Base-by-base conservation (phyloP, 2,797 vertebrate genomes). In the Ctenosaura bakeri region DNA sequence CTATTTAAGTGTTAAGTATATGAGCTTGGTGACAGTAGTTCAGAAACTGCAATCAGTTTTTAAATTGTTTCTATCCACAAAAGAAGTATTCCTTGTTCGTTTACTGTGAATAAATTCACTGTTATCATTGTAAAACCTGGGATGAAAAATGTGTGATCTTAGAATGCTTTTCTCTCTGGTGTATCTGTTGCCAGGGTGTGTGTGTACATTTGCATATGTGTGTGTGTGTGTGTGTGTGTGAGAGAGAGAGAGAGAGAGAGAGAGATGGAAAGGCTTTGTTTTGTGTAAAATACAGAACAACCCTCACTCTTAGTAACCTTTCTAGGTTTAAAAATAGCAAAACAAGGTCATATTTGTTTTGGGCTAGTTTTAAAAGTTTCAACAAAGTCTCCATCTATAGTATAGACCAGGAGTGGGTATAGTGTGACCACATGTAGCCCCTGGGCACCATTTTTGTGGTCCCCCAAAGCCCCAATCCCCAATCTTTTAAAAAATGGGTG, bases 21-120 rank as follows among this genome's bases (percentile, higher is more conserved):
- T 83, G 76, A 93, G 83, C 90, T 95, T 91, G 32, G 92, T 93
- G 94, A 95, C 93, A 93, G 90, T 91, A 90, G 86, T 96, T 95
- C 88, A 89, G 92, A 96, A 97, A 88, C 92, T 90, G 92, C 94
- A 95, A 96, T 91, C 94, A 94, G 94, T 81, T 82, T 89, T 95
- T 9, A 96, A 94, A 94, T 95, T 88, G 94, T 95, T 94, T 92
- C 76, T 92, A 93, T 96, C 91, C 93, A 89, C 85, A 78, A 92
- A 92, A 94, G 62, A 96, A 96, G 50, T 69, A 6, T 76, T 91
- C 79, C 89, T 93, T 77, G 93, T 88, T n/a, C 96, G 94, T 97
- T 97, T 97, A 94, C 94, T 93, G 85, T 87, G 93, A 97, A 97
- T 96, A 96, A 96, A 96, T 96, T 95, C 90, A 88, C 90, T 91